A percentile compares a stretch with the other conserved stretches of the same genome.
phyloP scores from a whole-genome alignment of 37 sponge, comb jelly and placozoan genomes.

The Ianthella basta region DNA sequence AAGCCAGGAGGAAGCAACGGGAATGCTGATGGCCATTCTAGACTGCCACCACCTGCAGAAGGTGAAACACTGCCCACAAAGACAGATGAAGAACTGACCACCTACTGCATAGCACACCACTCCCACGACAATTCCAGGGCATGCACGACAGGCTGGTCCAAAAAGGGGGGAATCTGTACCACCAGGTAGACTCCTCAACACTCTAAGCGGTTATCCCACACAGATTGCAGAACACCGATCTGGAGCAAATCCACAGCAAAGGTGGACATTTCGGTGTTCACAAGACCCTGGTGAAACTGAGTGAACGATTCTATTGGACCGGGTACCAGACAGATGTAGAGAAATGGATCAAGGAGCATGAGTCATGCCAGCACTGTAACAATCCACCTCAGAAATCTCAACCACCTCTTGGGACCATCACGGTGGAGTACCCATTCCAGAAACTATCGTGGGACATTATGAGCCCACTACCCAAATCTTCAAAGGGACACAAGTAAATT shows the following conservation, averaged over 20 bases:
- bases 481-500: slow-evolving; percentile 27
- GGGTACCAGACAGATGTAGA: not conserved
- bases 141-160: too few species aligned
- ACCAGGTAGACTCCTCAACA: too few species aligned
- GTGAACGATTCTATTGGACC: slow-evolving; percentile 5
- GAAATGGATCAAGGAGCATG: not conserved
- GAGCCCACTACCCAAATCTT: slow-evolving; percentile 9
- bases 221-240: not conserved
- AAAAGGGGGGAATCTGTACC: not conserved
- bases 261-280: not conserved
- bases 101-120: too few species aligned
- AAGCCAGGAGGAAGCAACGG: slow-evolving; percentile 42
- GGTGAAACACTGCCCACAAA: too few species aligned
- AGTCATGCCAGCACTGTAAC: not conserved
- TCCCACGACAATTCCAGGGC: slow-evolving; percentile 2
- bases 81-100: too few species aligned
- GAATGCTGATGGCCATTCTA: slow-evolving; percentile 49
- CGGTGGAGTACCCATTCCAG: not conserved
- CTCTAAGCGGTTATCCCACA: too few species aligned
- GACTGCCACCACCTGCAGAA: not conserved
- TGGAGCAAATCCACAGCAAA: not conserved
- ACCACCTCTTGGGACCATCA: slow-evolving; percentile 1
- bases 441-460: slow-evolving; percentile 21
- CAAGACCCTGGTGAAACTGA: not conserved
- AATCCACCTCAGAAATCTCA: not conserved